A percentile compares a stretch with the other conserved stretches of the same genome.
These are phyloP conservation scores for Oryzias melastigma DNA, from an alignment of 2,113 vertebrate genomes.

Conservation along the genomic window DNA sequence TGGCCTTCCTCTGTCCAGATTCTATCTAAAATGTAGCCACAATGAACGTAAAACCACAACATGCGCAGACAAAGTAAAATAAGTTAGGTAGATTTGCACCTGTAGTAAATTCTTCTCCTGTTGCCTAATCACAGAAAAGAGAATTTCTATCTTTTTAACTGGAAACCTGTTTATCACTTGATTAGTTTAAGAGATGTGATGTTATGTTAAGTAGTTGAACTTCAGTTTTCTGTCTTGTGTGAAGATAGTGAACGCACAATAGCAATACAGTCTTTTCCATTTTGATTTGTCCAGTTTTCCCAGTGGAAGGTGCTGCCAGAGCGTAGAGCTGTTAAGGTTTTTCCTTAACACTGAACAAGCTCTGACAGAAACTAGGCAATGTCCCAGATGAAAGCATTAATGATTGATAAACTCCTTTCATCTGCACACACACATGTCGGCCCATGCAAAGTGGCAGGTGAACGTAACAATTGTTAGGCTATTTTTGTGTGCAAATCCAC, in stretches of 20 bases:
- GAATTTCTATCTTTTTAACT: too few species aligned
- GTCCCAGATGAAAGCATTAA: conserved; percentile 56
- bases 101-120: too few species aligned
- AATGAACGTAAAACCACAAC: background rate
- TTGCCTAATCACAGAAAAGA: too few species aligned
- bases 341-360: conserved; percentile 51
- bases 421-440: conserved; percentile 17
- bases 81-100: background rate
- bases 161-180: too few species aligned
- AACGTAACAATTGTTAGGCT: background rate
- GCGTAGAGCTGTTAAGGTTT: conserved; percentile 29
- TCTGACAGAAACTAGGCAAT: conserved; percentile 30
- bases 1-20: background rate
- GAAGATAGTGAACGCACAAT: conserved; percentile 3
- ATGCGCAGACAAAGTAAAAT: conserved; percentile 14
- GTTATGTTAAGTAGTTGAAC: too few species aligned
- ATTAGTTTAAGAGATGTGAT: too few species aligned
- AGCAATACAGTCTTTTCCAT: conserved; percentile 14
- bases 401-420: conserved; percentile 62
- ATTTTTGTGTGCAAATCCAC: background rate
- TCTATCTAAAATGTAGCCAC: conserved; percentile 7
- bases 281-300: conserved; percentile 34
- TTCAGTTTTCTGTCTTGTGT: background rate
- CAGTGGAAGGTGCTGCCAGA: conserved; percentile 15
- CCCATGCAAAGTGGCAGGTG: background rate